Conservation (phyloP, 2,888 invertebrate genomes). For the Amphipoea lucens region DNA sequence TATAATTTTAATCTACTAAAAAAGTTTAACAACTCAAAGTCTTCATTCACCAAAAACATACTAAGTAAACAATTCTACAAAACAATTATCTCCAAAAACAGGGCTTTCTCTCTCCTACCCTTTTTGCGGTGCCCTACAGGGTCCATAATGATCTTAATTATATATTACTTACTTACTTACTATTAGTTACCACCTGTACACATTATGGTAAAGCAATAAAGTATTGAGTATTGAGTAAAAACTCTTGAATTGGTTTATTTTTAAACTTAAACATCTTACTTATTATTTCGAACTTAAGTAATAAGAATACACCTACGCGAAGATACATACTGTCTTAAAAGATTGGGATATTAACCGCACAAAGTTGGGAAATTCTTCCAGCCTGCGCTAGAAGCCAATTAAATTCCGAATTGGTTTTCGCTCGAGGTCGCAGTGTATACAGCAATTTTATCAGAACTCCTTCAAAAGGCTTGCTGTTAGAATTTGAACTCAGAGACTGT, state of each 20-base stretch:
- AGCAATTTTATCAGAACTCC: slow-evolving; percentile 24
- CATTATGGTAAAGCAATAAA: too few relatives aligned
- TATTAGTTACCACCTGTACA: too few relatives aligned
- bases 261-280: neutral
- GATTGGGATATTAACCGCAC: slow-evolving; percentile 38
- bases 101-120: too few relatives aligned
- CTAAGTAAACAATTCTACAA: too few relatives aligned
- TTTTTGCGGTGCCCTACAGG: too few relatives aligned
- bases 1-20: neutral
- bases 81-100: too few relatives aligned
- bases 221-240: too few relatives aligned
- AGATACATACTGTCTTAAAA: slow-evolving; percentile 26
- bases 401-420: slow-evolving; percentile 47
- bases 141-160: too few relatives aligned
- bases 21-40: neutral
- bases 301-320: slow-evolving; percentile 31
- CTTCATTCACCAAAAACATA: neutral
- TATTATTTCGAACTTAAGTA: slow-evolving; percentile 32
- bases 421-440: slow-evolving; percentile 1
- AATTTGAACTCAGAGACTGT: neutral
- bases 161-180: too few relatives aligned
- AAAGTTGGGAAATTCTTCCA: slow-evolving; percentile 40
- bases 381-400: slow-evolving; percentile 30
- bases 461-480: slow-evolving; percentile 1
- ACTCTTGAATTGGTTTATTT: neutral